These are phyloP conservation scores for Salmo trutta DNA, from an alignment of 2,797 vertebrate genomes.

Conservation along the genomic window DNA sequence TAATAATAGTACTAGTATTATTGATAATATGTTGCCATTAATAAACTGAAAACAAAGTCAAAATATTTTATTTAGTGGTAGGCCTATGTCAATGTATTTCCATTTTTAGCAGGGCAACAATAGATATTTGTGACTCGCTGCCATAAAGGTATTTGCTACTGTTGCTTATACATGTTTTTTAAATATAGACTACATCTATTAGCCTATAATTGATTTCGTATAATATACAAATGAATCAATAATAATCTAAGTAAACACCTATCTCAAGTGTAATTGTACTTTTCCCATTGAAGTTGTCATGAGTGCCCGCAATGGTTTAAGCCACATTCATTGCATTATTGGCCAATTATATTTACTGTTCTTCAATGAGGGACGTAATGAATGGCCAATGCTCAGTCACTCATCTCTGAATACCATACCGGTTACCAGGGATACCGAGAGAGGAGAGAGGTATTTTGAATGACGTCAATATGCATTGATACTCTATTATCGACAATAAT, in stretches of 20 bases:
- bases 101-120: not conserved
- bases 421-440: slow-evolving; percentile 66
- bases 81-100: not conserved
- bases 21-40: not conserved
- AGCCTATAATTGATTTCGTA: not conserved
- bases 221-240: not conserved
- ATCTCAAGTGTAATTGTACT: not conserved
- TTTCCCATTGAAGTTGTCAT: not conserved
- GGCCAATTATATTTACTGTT: slow-evolving; percentile 35
- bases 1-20: not conserved
- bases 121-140: not conserved
- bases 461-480: slow-evolving; percentile 65
- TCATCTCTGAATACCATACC: slow-evolving; percentile 42
- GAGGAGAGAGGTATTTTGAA: slow-evolving; percentile 31
- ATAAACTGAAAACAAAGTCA: not conserved
- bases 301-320: not conserved
- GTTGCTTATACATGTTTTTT: not conserved
- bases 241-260: not conserved
- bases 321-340: slow-evolving; percentile 27
- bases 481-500: slow-evolving; percentile 64
- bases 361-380: slow-evolving; percentile 28
- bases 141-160: not conserved
- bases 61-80: not conserved
- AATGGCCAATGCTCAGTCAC: slow-evolving; percentile 55
- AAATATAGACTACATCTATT: not conserved